These are phyloP conservation scores for Lasiurus borealis DNA, from an alignment of 2,113 vertebrate genomes.

Conservation along the genomic window DNA sequence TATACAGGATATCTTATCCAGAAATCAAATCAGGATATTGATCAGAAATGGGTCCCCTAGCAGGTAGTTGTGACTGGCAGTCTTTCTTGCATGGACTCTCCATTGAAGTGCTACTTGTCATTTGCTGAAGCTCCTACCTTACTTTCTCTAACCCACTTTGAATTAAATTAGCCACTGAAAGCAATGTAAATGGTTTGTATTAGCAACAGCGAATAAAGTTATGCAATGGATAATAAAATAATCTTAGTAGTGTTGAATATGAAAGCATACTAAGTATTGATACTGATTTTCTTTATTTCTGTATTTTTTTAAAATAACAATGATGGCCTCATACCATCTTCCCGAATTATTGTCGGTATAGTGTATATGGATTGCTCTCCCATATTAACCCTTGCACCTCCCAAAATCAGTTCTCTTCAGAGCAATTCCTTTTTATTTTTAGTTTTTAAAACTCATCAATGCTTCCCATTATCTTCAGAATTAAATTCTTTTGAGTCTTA, in stretches of 20 bases:
- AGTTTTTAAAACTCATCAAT: not conserved
- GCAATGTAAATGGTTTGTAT: not conserved
- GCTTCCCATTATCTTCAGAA: not conserved
- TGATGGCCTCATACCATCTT: not conserved
- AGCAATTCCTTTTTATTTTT: not conserved
- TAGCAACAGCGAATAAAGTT: not conserved
- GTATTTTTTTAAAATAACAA: not conserved
- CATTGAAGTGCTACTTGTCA: not conserved
- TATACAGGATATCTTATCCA: not conserved
- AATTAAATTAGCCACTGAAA: slow-evolving; percentile 4
- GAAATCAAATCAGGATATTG: not conserved
- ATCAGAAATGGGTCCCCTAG: not conserved
- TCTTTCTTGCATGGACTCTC: not conserved
- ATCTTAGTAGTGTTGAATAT: not conserved
- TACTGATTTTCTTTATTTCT: not conserved
- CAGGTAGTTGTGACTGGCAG: not conserved
- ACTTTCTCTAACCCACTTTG: not conserved
- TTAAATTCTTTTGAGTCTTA: not conserved
- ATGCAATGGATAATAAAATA: not conserved
- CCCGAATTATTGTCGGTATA: not conserved
- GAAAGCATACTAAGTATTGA: not conserved
- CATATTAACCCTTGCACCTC: not conserved
- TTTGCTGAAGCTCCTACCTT: not conserved
- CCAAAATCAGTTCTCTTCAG: not conserved
- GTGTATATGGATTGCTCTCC: not conserved